Percentiles rank a stretch among this genome's conserved stretches.
These are phyloP conservation scores for Philereme transversata DNA, from an alignment of 2,888 invertebrate genomes.

Conservation along the genomic window DNA sequence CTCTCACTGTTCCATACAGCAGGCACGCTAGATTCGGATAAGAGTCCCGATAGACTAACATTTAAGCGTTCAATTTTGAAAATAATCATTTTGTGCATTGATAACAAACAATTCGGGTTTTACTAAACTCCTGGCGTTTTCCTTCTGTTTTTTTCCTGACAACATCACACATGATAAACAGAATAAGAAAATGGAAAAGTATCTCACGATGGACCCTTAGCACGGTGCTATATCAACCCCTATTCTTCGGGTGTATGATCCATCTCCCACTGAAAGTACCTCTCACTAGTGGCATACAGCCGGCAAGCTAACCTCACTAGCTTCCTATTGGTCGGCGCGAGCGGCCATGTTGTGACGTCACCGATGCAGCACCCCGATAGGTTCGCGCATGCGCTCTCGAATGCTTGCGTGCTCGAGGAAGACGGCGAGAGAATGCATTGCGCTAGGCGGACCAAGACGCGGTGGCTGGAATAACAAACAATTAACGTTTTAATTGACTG, in stretches of 20 bases:
- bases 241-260: conserved; percentile 33
- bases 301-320: conserved; percentile 57
- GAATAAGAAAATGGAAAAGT: too few species aligned
- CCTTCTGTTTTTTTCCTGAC: too few species aligned
- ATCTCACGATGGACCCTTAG: too few species aligned
- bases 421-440: conserved; percentile 54
- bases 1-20: too few species aligned
- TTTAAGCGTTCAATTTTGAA: too few species aligned
- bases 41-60: too few species aligned
- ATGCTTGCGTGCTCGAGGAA: conserved; percentile 43
- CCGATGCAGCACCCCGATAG: conserved; percentile 41
- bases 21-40: too few species aligned
- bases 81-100: too few species aligned
- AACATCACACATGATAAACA: too few species aligned
- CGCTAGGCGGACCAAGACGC: conserved; percentile 61
- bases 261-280: conserved; percentile 56
- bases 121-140: too few species aligned
- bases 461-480: conserved; percentile 54
- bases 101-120: too few species aligned
- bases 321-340: conserved; percentile 38
- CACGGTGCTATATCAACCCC: not conserved
- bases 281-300: conserved; percentile 51
- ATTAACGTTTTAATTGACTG: too few species aligned
- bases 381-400: conserved; percentile 51
- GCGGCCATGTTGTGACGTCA: conserved; percentile 54